phyloP scores from a whole-genome alignment of 2,888 invertebrate species.

The Ormyrus thymus region DNA sequence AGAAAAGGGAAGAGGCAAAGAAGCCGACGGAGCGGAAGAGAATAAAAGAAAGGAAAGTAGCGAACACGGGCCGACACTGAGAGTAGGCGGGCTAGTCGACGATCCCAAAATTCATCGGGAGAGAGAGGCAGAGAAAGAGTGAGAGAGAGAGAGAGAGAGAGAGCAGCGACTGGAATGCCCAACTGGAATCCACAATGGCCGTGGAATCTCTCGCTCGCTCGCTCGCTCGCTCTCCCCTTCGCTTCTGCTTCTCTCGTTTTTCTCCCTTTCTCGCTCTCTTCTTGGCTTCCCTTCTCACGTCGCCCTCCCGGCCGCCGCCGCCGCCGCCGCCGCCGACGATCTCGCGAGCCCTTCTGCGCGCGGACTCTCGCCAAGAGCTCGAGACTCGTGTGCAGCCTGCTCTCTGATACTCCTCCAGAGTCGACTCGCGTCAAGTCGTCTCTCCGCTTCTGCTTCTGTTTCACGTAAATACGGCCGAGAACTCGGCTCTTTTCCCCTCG shows the following conservation, averaged over 20 bases:
- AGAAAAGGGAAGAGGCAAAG: slow-evolving; percentile 1
- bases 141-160: slow-evolving; percentile 4
- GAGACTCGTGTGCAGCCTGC: not conserved
- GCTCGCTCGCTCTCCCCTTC: slow-evolving; percentile 10
- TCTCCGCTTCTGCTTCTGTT: not conserved
- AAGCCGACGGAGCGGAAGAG: slow-evolving; percentile 33
- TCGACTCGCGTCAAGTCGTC: not conserved
- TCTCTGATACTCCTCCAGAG: not conserved
- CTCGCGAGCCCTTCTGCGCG: slow-evolving; percentile 26
- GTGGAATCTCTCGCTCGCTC: slow-evolving; percentile 32
- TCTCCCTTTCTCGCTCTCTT: slow-evolving; percentile 13
- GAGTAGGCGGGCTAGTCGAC: not conserved
- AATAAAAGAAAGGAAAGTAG: slow-evolving; percentile 39
- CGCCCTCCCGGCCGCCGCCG: not conserved
- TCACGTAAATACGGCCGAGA: not conserved
- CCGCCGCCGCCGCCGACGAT: not conserved
- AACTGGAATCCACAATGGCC: slow-evolving; percentile 54
- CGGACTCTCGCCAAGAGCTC: slow-evolving; percentile 7
- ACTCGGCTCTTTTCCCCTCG: not conserved
- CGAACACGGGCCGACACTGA: no score
- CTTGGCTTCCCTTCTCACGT: slow-evolving; percentile 5
- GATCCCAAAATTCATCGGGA: slow-evolving; percentile 28
- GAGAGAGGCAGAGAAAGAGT: slow-evolving; percentile 29
- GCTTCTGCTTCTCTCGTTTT: slow-evolving; percentile 18
- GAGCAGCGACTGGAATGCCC: slow-evolving; percentile 24